Evolutionary conservation across 2,797 vertebrate genomes (phyloP), one percentile per base, ranked within the genome.

Genomic region (Cyprinella venusta): DNA sequence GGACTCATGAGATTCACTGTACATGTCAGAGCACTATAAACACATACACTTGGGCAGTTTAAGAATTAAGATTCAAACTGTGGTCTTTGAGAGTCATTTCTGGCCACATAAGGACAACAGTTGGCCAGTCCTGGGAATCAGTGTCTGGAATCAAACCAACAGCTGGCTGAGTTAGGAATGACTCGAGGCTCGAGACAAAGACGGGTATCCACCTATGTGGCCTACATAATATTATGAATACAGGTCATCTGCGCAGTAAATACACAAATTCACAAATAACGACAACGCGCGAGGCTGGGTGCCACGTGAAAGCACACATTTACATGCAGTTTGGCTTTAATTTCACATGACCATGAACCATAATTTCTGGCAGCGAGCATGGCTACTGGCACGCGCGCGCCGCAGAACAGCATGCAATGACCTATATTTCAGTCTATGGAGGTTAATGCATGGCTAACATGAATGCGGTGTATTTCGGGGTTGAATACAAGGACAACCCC

Each of bases 191-290:
- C 69, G 78, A 89, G 85, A 89, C 88, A 87, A 88, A 88, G 61
- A 81, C 61, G 38, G 48, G 54, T 68, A 88, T 78, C 84, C 82
- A 83, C 86, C 84, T 87, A 79, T 85, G 26, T 72, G 88, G 87
- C 88, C 87, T 87, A 79, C 79, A 56, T 42, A 52, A 38, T 30
- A 54, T 52, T 33, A 42, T 26, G 42, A 81, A 33, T 56, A 45
- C 16, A 76, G 21, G n/a, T 30, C 45, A 74, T 30, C 12, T 56
- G 16, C 48, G 26, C 72, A 30, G 10, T 30, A 21, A 67, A 59
- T n/a, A n/a, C n/a, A n/a, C n/a, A n/a, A n/a, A n/a, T n/a, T 10
- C 52, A 8, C 5, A 15, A 8, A 7, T 30, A 19, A 64, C 42
- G 6, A 64, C 13, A 56, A 45, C 8, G 5, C 42, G 48, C 8